Evolutionary conservation across 2,797 vertebrate genomes (phyloP).

Genomic region (Toxotes lorentzi): DNA sequence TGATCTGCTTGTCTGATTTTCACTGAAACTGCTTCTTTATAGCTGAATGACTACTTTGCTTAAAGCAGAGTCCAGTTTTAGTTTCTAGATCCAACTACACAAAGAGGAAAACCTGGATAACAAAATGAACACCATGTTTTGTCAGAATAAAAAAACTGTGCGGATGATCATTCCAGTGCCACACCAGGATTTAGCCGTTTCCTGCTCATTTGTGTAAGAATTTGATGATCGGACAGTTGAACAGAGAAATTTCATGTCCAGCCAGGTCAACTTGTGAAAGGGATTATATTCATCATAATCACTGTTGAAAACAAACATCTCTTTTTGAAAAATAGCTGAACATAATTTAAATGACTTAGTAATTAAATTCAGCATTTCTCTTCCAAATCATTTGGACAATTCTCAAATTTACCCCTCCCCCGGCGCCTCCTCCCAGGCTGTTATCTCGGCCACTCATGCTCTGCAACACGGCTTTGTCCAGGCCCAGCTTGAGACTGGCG

Average conservation of each 20-base stretch:
- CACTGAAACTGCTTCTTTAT: not conserved
- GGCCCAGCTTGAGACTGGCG: constrained; percentile 96
- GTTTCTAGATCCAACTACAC: not conserved
- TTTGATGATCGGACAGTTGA: constrained; percentile 10
- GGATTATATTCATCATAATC: constrained; percentile 1
- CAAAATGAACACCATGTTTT: not conserved
- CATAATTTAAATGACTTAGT: constrained; percentile 25
- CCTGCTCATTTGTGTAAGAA: not conserved
- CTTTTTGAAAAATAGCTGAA: constrained; percentile 24
- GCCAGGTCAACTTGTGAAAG: constrained; percentile 9
- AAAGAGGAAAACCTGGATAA: not conserved
- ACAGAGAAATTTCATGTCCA: not conserved
- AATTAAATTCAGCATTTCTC: constrained; percentile 35
- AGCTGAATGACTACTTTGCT: not conserved
- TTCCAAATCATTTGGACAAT: constrained; percentile 26
- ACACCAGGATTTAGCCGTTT: not conserved
- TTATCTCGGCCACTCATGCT: constrained; percentile 99
- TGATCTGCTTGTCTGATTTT: not conserved
- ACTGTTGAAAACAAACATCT: constrained; percentile 12
- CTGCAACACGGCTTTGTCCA: constrained; percentile 98
- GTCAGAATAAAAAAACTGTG: not conserved
- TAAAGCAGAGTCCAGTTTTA: not conserved
- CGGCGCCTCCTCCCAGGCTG: constrained; percentile 88
- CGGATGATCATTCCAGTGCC: not conserved
- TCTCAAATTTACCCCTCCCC: constrained; percentile 77